A percentile compares a stretch with the other conserved stretches of the same genome.
These are phyloP conservation scores for Neosilurus hyrtlii DNA, from an alignment of 2,797 vertebrate species.

Conservation along the genomic window DNA sequence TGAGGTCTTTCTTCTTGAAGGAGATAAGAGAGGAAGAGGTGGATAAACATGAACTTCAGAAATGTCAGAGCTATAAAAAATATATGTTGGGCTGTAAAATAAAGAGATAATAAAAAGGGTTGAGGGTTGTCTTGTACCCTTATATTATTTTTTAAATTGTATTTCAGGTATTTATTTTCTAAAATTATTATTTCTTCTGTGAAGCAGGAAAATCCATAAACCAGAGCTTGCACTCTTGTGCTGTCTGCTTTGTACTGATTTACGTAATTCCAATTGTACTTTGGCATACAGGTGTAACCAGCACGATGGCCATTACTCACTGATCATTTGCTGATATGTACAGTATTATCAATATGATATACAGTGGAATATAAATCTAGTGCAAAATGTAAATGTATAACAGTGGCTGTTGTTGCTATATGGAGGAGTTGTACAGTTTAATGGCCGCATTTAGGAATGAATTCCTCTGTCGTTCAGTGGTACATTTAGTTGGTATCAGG, in stretches of 20 bases:
- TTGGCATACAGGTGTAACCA: background rate
- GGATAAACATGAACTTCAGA: conserved; percentile 5
- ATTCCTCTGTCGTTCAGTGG: too few species aligned
- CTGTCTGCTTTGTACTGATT: background rate
- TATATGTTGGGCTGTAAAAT: background rate
- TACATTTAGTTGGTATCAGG: too few species aligned
- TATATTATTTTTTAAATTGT: background rate
- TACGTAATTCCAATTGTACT: background rate
- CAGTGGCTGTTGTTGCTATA: too few species aligned
- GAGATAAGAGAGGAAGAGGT: background rate
- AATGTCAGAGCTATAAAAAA: conserved; percentile 2
- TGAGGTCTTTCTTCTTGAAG: background rate
- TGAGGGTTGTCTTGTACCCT: background rate
- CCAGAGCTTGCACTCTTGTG: background rate
- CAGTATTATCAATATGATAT: too few species aligned
- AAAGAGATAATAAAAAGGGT: background rate
- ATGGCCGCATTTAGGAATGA: too few species aligned
- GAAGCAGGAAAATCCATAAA: background rate
- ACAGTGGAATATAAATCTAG: too few species aligned
- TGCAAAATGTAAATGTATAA: too few species aligned
- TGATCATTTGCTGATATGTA: too few species aligned
- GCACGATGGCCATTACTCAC: background rate
- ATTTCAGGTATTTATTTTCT: background rate
- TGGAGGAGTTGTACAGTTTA: too few species aligned
- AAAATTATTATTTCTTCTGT: background rate